Percentiles rank a stretch among this genome's conserved stretches.
These are phyloP conservation scores for Trichechus manatus DNA, from an alignment of 2,113 vertebrate genomes.

Conservation along the genomic window DNA sequence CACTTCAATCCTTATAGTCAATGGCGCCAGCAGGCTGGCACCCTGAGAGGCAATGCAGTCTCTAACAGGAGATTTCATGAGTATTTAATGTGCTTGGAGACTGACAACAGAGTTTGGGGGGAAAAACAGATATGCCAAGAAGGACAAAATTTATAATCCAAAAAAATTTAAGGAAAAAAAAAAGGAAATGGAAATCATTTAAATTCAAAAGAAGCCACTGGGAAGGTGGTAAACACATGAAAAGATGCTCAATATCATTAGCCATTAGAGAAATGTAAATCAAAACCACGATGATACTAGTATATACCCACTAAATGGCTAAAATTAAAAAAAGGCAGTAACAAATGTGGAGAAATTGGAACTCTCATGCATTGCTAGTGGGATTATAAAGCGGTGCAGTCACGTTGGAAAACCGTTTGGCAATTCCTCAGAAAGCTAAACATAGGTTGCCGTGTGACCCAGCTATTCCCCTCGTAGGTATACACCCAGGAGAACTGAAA, in stretches of 20 bases:
- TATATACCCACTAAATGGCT: neutral
- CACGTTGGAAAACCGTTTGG: neutral
- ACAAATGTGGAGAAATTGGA: neutral
- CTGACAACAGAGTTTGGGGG: neutral
- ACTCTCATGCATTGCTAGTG: neutral
- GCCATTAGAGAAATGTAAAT: slow-evolving; percentile 43
- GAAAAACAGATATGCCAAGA: neutral
- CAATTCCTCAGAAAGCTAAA: slow-evolving; percentile 17
- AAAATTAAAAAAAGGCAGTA: neutral
- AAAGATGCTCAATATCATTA: neutral
- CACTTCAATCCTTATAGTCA: slow-evolving; percentile 8
- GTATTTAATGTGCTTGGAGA: slow-evolving; percentile 26
- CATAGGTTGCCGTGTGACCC: neutral
- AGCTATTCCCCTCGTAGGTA: neutral
- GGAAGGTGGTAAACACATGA: neutral
- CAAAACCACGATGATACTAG: neutral
- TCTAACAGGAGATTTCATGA: slow-evolving; percentile 2
- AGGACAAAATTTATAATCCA: slow-evolving; percentile 47
- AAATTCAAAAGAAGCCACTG: slow-evolving; percentile 48
- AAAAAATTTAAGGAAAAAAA: neutral
- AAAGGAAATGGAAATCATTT: slow-evolving; percentile 22
- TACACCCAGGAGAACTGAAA: neutral
- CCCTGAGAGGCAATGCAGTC: neutral
- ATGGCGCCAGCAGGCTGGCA: neutral
- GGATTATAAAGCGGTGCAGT: neutral